phyloP scores from a whole-genome alignment of 2,888 invertebrate species.

The Cotesia congregata region DNA sequence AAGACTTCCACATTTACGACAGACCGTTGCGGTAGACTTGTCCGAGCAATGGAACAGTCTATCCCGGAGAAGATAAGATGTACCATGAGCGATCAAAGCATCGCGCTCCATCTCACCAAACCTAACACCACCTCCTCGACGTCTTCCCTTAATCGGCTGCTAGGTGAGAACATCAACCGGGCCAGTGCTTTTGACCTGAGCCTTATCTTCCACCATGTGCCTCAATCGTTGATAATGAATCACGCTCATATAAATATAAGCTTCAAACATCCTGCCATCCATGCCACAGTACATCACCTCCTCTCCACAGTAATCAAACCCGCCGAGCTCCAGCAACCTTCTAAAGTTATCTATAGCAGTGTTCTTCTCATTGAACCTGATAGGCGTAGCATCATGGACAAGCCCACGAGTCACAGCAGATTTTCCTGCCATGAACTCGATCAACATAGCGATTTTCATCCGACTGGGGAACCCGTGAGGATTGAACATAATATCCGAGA shows the following conservation, averaged over 20 bases:
- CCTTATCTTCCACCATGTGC: slow-evolving; percentile 99
- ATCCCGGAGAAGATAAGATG: slow-evolving; percentile 92
- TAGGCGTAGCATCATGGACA: slow-evolving; percentile 96
- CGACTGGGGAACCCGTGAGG: slow-evolving; percentile 99
- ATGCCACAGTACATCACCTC: slow-evolving; percentile 96
- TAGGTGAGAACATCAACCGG: slow-evolving; percentile 90
- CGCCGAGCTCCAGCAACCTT: slow-evolving; percentile 85
- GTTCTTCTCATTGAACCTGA: slow-evolving; percentile 90
- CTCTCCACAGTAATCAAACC: slow-evolving; percentile 96
- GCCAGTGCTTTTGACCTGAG: slow-evolving; percentile 97
- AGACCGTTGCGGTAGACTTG: slow-evolving; percentile 81
- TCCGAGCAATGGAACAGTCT: slow-evolving; percentile 95
- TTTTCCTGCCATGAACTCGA: slow-evolving; percentile 99
- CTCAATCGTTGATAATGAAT: slow-evolving; percentile 98
- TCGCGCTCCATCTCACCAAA: slow-evolving; percentile 99
- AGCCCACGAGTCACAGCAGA: slow-evolving; percentile 90
- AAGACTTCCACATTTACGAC: slow-evolving; percentile 85
- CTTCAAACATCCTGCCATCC: slow-evolving; percentile 91
- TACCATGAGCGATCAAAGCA: slow-evolving; percentile 94
- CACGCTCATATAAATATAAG: slow-evolving; percentile 95
- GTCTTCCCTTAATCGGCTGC: slow-evolving; percentile 96
- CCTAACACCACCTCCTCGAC: slow-evolving; percentile 87
- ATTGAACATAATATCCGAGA: slow-evolving; percentile 98
- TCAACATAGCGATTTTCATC: slow-evolving; percentile 99
- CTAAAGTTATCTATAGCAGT: slow-evolving; percentile 96